phyloP scores from a whole-genome alignment of 1,140 invertebrate species.

The Orchesella cincta region DNA sequence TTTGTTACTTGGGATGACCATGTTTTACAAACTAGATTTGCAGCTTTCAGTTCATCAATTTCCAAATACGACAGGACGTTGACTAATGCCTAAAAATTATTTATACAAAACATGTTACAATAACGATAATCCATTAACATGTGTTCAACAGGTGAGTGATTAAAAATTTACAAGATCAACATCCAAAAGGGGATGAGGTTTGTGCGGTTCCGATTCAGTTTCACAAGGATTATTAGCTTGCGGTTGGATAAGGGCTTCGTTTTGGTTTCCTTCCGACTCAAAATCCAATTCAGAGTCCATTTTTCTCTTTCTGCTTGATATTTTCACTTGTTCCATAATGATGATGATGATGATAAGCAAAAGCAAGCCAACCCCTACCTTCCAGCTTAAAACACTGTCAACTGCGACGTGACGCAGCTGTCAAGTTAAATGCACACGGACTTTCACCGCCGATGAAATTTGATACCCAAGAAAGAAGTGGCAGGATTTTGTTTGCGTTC shows the following conservation, averaged over 20 bases:
- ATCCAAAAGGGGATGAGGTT: not conserved
- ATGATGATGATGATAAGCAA: not conserved
- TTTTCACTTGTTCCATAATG: not conserved
- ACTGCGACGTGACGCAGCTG: too few relatives aligned
- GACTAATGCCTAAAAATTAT: not conserved
- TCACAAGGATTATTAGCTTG: too few relatives aligned
- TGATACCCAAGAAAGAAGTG: too few relatives aligned
- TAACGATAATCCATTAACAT: not conserved
- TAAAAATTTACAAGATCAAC: not conserved
- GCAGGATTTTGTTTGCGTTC: too few relatives aligned
- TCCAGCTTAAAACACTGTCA: too few relatives aligned
- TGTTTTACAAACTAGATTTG: not conserved
- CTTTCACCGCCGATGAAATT: too few relatives aligned
- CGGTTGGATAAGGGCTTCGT: not conserved
- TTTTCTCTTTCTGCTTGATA: not conserved
- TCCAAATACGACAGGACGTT: not conserved
- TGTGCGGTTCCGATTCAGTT: too few relatives aligned
- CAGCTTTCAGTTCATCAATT: not conserved
- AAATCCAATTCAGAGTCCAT: too few relatives aligned
- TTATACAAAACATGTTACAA: not conserved
- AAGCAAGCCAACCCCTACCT: not conserved
- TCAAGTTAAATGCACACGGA: too few relatives aligned
- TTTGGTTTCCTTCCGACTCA: too few relatives aligned
- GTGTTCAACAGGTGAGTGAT: not conserved
- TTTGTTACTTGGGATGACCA: not conserved